phyloP scores from a whole-genome alignment of 2,113 vertebrate genomes.

The Otolemur garnettii region DNA sequence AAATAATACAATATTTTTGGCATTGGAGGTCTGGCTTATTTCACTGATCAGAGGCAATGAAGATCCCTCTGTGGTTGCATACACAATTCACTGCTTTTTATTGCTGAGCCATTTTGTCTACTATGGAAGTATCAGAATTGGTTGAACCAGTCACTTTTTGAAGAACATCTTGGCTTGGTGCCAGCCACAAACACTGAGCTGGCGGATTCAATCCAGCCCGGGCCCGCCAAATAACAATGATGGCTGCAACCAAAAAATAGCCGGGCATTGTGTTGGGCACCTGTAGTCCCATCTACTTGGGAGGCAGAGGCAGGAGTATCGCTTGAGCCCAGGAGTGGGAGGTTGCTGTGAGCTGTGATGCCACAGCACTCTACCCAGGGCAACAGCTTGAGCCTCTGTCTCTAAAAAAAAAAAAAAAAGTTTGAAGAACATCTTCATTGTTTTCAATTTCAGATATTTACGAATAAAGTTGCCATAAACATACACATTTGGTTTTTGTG shows the following conservation, averaged over 20 bases:
- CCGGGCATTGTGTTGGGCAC: too few relatives aligned
- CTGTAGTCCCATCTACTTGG: too few relatives aligned
- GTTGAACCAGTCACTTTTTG: background rate
- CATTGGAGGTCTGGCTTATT: background rate
- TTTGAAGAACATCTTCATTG: background rate
- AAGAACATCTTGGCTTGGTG: background rate
- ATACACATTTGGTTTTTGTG: background rate
- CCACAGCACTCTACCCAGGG: too few relatives aligned
- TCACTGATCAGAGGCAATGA: background rate
- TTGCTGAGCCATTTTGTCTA: background rate
- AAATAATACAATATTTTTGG: background rate
- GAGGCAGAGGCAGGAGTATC: too few relatives aligned
- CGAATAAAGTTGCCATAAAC: background rate
- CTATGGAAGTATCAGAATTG: background rate
- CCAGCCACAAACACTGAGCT: too few relatives aligned
- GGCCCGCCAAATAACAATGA: too few relatives aligned
- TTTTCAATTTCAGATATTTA: background rate
- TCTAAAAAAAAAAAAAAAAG: too few relatives aligned
- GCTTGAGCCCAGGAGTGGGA: too few relatives aligned
- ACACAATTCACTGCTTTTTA: background rate
- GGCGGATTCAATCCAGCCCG: too few relatives aligned
- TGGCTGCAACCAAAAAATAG: too few relatives aligned
- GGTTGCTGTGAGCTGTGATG: too few relatives aligned
- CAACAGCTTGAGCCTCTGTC: too few relatives aligned
- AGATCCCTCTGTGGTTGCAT: background rate